Evolutionary conservation across 2,113 vertebrate genomes (phyloP).

Genomic region (Sinocyclocheilus anshuiensis): DNA sequence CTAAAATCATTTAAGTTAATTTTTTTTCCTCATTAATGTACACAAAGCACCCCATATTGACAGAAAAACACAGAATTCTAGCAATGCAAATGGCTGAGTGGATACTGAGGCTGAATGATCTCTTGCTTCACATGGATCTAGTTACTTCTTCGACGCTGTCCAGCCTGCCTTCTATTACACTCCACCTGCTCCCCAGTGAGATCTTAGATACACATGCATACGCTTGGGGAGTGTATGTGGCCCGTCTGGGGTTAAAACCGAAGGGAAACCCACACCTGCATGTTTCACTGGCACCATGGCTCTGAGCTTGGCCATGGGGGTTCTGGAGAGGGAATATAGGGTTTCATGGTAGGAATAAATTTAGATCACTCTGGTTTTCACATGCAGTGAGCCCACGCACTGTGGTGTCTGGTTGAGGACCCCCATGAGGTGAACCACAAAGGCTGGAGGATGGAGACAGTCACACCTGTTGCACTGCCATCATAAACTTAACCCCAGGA

Average conservation of each 20-base stretch:
- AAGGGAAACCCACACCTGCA: slow-evolving; percentile 61
- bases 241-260: slow-evolving; percentile 47
- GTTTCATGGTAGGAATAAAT: slow-evolving; percentile 65
- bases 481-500: slow-evolving; percentile 26
- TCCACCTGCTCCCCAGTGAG: slow-evolving; percentile 13
- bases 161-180: slow-evolving; percentile 5
- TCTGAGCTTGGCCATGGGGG: slow-evolving; percentile 38
- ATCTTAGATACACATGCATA: slow-evolving; percentile 34
- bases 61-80: no score
- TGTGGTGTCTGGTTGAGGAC: slow-evolving; percentile 39
- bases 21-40: no score
- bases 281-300: slow-evolving; percentile 59
- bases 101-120: slow-evolving; percentile 56
- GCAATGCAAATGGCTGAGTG: slow-evolving; percentile 56
- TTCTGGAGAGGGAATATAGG: slow-evolving; percentile 48
- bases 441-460: slow-evolving; percentile 13
- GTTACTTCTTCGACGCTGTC: slow-evolving; percentile 46
- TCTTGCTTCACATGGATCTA: slow-evolving; percentile 56
- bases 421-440: slow-evolving; percentile 34
- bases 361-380: slow-evolving; percentile 63
- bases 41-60: no score
- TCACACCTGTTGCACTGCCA: slow-evolving; percentile 44
- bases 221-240: slow-evolving; percentile 9
- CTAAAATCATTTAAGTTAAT: no score
- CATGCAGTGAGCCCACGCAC: slow-evolving; percentile 42